phyloP scores from a whole-genome alignment of 2,888 invertebrate genomes.

The Phyllotreta striolata region DNA sequence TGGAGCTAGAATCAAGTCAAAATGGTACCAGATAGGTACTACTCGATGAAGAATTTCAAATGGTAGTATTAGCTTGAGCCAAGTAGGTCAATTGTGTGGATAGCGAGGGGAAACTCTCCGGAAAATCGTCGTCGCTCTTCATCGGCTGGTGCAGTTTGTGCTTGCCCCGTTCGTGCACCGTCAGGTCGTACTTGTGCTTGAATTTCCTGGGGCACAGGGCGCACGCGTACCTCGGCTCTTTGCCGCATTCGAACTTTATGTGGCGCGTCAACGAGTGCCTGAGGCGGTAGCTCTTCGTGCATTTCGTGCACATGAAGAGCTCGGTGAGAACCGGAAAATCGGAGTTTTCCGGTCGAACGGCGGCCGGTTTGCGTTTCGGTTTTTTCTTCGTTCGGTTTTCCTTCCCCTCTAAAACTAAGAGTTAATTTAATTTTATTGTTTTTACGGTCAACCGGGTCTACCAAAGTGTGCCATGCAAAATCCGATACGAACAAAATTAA shows the following conservation, averaged over 20 bases:
- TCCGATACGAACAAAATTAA: no score
- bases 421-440: not conserved
- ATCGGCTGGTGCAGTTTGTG: constrained; percentile 47
- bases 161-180: constrained; percentile 59
- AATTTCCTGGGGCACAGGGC: constrained; percentile 69
- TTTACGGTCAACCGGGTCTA: not conserved
- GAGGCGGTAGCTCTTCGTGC: constrained; percentile 63
- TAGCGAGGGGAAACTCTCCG: no score
- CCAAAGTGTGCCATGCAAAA: no score
- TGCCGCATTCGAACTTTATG: constrained; percentile 64
- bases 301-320: constrained; percentile 60
- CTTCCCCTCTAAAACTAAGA: constrained; percentile 21
- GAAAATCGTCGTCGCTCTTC: no score
- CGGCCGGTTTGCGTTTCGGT: constrained; percentile 12
- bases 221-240: constrained; percentile 70
- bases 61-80: no score
- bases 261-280: constrained; percentile 65
- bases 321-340: constrained; percentile 38
- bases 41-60: no score
- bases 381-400: constrained; percentile 28
- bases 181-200: constrained; percentile 63
- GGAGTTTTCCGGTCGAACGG: constrained; percentile 14
- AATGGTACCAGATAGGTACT: no score
- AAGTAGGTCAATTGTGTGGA: no score
- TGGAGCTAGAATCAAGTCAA: no score